phyloP scores from a whole-genome alignment of 2,888 invertebrate genomes.

The Timandra comae region DNA sequence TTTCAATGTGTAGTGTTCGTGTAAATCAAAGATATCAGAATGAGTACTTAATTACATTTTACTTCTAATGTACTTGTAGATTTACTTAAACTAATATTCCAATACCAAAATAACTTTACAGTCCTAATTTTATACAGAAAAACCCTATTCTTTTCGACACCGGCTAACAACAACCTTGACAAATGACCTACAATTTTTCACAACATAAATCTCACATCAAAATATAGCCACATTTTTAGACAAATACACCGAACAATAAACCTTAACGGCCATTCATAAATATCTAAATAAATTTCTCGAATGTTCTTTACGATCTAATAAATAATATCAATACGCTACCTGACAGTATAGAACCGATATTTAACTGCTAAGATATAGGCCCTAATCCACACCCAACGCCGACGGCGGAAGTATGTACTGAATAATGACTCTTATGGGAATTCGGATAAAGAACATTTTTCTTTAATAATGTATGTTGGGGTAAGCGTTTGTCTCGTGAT shows the following conservation, averaged over 20 bases:
- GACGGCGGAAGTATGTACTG: conserved; percentile 11
- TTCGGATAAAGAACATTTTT: conserved; percentile 12
- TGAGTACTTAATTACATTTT: too few species aligned
- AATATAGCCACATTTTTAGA: not conserved
- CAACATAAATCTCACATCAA: not conserved
- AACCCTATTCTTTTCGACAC: not conserved
- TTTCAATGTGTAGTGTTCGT: too few species aligned
- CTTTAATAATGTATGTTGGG: conserved; percentile 5
- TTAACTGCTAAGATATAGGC: conserved; percentile 13
- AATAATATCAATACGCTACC: conserved; percentile 1
- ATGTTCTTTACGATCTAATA: conserved; percentile 1
- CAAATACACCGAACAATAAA: not conserved
- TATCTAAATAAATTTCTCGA: not conserved
- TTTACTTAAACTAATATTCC: too few species aligned
- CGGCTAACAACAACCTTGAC: not conserved
- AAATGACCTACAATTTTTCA: not conserved
- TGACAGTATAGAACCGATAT: conserved; percentile 8
- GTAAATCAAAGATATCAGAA: too few species aligned
- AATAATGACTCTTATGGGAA: conserved; percentile 15
- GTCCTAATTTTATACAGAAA: too few species aligned
- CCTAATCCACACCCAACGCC: conserved; percentile 17
- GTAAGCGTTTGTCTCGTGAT: not conserved
- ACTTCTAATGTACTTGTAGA: too few species aligned
- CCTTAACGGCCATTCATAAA: not conserved
- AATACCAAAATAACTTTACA: too few species aligned